Base-by-base conservation (phyloP, 2,888 invertebrate species). In the Patella pellucida region DNA sequence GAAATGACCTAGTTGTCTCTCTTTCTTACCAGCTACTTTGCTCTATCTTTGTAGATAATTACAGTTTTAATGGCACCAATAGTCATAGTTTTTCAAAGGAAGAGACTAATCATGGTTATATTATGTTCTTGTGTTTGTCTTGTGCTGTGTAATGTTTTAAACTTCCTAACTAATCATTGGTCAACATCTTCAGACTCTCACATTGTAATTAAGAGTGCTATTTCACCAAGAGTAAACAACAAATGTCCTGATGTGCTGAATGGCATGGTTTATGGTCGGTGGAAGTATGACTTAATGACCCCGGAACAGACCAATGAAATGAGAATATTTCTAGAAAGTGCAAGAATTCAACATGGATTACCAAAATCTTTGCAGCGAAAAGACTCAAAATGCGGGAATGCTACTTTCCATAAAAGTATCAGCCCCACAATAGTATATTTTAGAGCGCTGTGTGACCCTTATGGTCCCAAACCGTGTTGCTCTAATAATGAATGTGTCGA, bases 401-500 rank as follows among this genome's bases (percentile, higher is more conserved):
- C 23, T 19, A 23, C 62, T 23, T 62, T 62, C 62, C 3, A 19
- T 19, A 19, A 62, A 19, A 19, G 23, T 23, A n/a, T 12, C 19
- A 14, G 23, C 23, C 14, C 62, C 11, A n/a, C 11, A 23, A 23
- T 19, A 12, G 11, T 23, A 62, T 62, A 23, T 19, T 62, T 62
- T 9, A 19, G 62, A 12, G 62, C 19, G 23, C 14, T 62, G 14
- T 62, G 62, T 19, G 62, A 62, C 23, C 19, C 11, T 11, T 23
- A 62, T 23, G 62, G 62, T 5, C 11, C 19, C 3, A 62, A 19
- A 19, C 62, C 62, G 23, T 62, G 62, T 62, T 62, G 62, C 62
- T 62, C 23, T 62, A 62, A 62, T 62, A 62, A 62, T 23, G 19
- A 62, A 19, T 62, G 62, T 62, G 62, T 62, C 11, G 23, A 62